Evolutionary conservation across 2,113 vertebrate species (phyloP), one percentile per base, ranked within the genome.

Genomic region (Eubucco bourcierii): DNA sequence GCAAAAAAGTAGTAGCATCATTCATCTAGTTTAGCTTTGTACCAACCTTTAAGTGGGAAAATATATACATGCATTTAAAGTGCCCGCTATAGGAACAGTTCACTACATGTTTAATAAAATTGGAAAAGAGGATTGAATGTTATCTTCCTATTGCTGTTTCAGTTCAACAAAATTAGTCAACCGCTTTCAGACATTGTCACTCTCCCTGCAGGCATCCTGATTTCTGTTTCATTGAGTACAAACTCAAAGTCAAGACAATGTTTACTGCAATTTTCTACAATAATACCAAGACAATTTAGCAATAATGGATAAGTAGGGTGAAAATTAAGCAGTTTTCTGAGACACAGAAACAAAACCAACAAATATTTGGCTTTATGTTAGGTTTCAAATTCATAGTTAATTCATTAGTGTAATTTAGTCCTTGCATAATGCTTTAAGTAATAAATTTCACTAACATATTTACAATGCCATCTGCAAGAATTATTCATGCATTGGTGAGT

Each of bases 341-440:
- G 96, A 97, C 95, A 94, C 61, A 95, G 93, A 97, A 95, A 91
- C 1, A 53, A 95, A 98, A 97, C 97, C 97, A 98, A 96, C 97
- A 98, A 97, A 97, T 97, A 97, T 96, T 97, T 98, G 97, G 97
- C 96, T 76, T 97, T 91, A 85, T 96, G 91, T 96, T 97, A 92
- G 56, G 76, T 83, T 97, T 97, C 93, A 97, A 96, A 97, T 97
- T 97, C 96, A 96, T n/a, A n/a, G 95, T 95, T 94, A 98, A 97
- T 98, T 98, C 96, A 98, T 98, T 98, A 98, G 93, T 83, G 89
- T 95, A 97, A 97, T 97, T 97, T 97, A 95, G 96, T 89, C 82
- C 75, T 95, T 97, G 88, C 77, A 88, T 93, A 96, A 96, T 82
- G 79, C 80, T 97, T 95, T 95, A 91, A 96, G 90, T 96, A 94